Evolutionary conservation across 2,888 invertebrate species (phyloP).

Genomic region (Lottia scabra): DNA sequence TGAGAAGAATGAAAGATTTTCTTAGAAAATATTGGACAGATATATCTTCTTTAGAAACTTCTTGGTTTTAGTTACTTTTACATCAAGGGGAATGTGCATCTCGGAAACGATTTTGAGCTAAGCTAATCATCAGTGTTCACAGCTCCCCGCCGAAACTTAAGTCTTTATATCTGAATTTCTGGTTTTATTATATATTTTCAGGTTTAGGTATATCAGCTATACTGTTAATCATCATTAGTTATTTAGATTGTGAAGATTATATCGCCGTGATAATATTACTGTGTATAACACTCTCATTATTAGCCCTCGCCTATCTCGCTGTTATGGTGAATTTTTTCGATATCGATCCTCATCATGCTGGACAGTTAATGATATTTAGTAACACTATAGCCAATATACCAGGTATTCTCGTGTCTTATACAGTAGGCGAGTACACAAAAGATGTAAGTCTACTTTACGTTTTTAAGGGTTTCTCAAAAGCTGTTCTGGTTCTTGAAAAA

Average conservation of each 20-base stretch:
- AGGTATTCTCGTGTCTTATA: constrained; percentile 39
- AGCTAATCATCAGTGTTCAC: no score
- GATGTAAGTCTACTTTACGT: constrained; percentile 25
- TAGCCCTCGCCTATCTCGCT: constrained; percentile 48
- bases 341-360: constrained; percentile 40
- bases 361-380: constrained; percentile 30
- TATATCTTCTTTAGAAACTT: no score
- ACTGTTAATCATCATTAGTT: constrained; percentile 46
- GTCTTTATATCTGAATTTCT: no score
- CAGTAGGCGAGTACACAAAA: constrained; percentile 37
- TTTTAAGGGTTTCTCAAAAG: no score
- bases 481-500: no score
- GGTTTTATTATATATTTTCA: constrained; percentile 23
- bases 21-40: no score
- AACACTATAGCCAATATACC: constrained; percentile 35
- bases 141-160: no score
- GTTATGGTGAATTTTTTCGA: constrained; percentile 37
- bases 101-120: no score
- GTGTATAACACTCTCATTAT: constrained; percentile 40
- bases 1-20: no score
- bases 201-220: constrained; percentile 46
- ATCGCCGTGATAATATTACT: constrained; percentile 45
- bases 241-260: constrained; percentile 44
- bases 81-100: no score
- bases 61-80: no score